A percentile compares a stretch with the other conserved stretches of the same genome.
phyloP scores from a whole-genome alignment of 2,888 invertebrate genomes.

The Sesamia inferens region DNA sequence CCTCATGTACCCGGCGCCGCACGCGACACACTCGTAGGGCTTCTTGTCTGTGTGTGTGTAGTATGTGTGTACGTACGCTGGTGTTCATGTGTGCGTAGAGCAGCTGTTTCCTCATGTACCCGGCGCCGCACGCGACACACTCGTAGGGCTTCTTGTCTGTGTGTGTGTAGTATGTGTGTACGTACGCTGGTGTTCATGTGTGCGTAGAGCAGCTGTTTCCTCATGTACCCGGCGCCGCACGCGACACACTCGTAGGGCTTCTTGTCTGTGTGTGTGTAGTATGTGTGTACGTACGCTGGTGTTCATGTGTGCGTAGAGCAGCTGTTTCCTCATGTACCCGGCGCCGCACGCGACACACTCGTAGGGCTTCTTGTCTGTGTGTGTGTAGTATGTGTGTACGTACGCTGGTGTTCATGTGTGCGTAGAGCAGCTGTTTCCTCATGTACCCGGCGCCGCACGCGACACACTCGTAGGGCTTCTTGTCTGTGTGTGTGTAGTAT shows the following conservation, averaged over 20 bases:
- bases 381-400: too few species aligned
- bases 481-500: too few species aligned
- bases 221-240: slow-evolving; percentile 95
- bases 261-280: too few species aligned
- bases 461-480: slow-evolving; percentile 96
- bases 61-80: slow-evolving; percentile 72
- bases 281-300: slow-evolving; percentile 76
- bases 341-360: slow-evolving; percentile 95
- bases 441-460: slow-evolving; percentile 95
- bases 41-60: too few species aligned
- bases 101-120: slow-evolving; percentile 95
- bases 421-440: slow-evolving; percentile 94
- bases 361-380: slow-evolving; percentile 96
- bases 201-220: slow-evolving; percentile 93
- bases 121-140: slow-evolving; percentile 94
- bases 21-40: slow-evolving; percentile 95
- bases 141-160: slow-evolving; percentile 97
- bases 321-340: slow-evolving; percentile 95
- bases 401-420: slow-evolving; percentile 93
- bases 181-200: slow-evolving; percentile 92
- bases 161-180: too few species aligned
- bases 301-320: slow-evolving; percentile 94
- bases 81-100: slow-evolving; percentile 94
- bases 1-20: slow-evolving; percentile 95
- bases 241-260: slow-evolving; percentile 96